Percentiles rank a stretch among this genome's conserved stretches.
phyloP scores from a whole-genome alignment of 2,113 vertebrate genomes.

The Sialia sialis region DNA sequence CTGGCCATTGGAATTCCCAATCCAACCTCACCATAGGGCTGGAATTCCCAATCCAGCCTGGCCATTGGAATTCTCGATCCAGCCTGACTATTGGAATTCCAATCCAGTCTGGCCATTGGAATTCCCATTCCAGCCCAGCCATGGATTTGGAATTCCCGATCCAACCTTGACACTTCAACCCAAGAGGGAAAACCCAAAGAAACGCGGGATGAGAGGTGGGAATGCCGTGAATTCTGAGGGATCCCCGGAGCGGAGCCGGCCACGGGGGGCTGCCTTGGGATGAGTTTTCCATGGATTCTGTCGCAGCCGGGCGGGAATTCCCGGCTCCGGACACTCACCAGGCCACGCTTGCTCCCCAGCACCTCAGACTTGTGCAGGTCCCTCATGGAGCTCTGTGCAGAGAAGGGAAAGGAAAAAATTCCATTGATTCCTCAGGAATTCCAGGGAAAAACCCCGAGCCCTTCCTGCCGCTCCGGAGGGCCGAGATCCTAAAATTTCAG shows the following conservation, averaged over 20 bases:
- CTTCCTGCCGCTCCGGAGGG: rapidly evolving
- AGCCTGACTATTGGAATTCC: rapidly evolving
- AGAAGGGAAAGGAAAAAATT: conserved; percentile 39
- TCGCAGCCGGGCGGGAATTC: background rate
- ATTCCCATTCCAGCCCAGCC: background rate
- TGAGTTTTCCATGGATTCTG: background rate
- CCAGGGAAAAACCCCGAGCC: background rate
- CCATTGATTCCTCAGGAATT: background rate
- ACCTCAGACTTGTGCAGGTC: conserved; percentile 23
- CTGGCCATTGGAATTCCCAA: rapidly evolving
- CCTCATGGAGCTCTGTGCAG: conserved; percentile 43
- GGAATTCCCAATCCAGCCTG: background rate
- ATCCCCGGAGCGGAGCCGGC: background rate
- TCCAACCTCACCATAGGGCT: rapidly evolving
- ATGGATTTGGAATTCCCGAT: background rate
- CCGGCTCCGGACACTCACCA: conserved; percentile 14
- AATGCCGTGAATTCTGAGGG: rapidly evolving
- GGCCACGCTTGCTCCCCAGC: conserved; percentile 31
- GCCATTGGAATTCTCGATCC: background rate
- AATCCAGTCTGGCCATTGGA: background rate
- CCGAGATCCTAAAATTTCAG: rapidly evolving
- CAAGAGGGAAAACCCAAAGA: background rate
- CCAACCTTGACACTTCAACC: rapidly evolving
- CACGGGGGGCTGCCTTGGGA: background rate
- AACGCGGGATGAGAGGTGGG: rapidly evolving